These are phyloP conservation scores for Endomychus coccineus DNA, from an alignment of 2,888 invertebrate genomes.

Conservation along the genomic window DNA sequence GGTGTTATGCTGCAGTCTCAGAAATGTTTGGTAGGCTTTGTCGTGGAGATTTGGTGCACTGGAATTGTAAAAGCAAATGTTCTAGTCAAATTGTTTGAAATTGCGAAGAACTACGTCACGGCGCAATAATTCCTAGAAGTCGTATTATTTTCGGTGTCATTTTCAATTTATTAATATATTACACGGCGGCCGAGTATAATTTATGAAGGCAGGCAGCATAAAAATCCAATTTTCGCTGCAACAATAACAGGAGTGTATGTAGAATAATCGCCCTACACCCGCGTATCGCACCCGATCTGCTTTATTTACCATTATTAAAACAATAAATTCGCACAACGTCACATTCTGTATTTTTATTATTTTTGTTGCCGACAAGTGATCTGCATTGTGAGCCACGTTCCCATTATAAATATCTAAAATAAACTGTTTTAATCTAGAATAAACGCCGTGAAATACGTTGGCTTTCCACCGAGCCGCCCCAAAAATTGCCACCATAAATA, in stretches of 20 bases:
- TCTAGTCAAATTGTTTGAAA: too few species aligned
- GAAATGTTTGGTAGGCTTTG: too few species aligned
- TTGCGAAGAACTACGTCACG: too few species aligned
- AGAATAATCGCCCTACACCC: conserved; percentile 33
- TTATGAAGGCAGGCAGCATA: conserved; percentile 40
- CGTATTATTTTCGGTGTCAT: too few species aligned
- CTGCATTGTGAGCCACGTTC: conserved; percentile 43
- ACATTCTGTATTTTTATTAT: conserved; percentile 45
- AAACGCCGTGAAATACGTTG: conserved; percentile 42
- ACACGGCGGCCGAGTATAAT: conserved; percentile 28
- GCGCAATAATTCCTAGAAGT: too few species aligned
- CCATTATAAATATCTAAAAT: conserved; percentile 47
- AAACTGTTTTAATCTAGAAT: conserved; percentile 48
- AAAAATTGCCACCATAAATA: conserved; percentile 46
- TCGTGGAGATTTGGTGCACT: too few species aligned
- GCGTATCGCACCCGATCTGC: conserved; percentile 39
- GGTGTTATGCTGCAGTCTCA: too few species aligned
- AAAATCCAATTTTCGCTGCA: conserved; percentile 43
- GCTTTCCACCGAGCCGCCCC: conserved; percentile 39
- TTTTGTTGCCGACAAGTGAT: conserved; percentile 44
- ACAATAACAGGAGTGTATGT: conserved; percentile 32
- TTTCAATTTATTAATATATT: conserved; percentile 14
- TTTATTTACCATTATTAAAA: conserved; percentile 48
- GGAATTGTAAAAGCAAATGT: too few species aligned
- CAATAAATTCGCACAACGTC: conserved; percentile 45